Base-by-base conservation (phyloP, 2,888 invertebrate species). In the Sialis fuliginosa region DNA sequence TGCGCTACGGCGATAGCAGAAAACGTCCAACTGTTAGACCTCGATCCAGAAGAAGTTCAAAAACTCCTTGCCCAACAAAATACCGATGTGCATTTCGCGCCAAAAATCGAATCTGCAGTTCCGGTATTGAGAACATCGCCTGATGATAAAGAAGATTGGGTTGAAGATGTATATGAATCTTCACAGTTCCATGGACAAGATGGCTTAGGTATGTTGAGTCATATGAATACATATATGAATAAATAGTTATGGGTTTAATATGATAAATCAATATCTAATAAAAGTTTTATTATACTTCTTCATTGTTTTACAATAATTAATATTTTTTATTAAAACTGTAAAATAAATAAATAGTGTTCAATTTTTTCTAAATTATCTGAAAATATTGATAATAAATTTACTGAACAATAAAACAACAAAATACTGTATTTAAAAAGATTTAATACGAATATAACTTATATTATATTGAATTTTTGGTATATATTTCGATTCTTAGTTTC, bases 141-240 rank as follows among this genome's bases (percentile, higher is more conserved):
- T 7, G 57, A 62, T 33, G 61, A 79, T 59, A 74, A 77, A 1
- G 73, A 77, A 2, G 75, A 80, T 40, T 80, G 76, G 50, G 65
- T 77, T 39, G 81, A 81, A 61, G 80, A 81, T 61, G 77, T 80
- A 6, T 81, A 80, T 60, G 68, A 77, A 50, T 80, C 81, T 0
- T 69, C 74, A 49, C 82, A 82, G 56, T 82, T 73, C 60, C 81
- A 82, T 56, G 81, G 81, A 0, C 82, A 82, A 58, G 68, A 68
- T 53, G 66, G 65, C 30, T 47, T 48, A 44, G 39, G 41, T 41
- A 34, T 22, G 22, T 22, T 22, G 22, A 22, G 22, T 22, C 22
- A 22, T 22, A 22, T 22, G 22, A 22, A 22, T 22, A 22, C 4
- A 22, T 22, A 22, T 22, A 22, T 22, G 22, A 22, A 22, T 22